phyloP scores from a whole-genome alignment of 1,140 invertebrate species.

The Nautilus pompilius region DNA sequence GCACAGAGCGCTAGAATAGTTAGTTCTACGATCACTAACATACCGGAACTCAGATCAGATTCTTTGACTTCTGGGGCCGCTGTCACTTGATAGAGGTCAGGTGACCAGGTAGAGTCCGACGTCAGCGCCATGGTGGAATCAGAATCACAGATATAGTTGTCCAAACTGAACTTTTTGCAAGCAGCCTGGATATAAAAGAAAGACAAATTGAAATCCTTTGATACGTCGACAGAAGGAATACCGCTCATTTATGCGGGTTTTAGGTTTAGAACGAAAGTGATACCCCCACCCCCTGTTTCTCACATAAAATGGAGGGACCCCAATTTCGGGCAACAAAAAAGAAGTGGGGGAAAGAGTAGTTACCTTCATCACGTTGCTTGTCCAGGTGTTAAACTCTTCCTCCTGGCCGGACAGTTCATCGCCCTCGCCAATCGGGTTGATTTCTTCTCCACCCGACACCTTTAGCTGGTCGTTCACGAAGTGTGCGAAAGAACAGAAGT shows the following conservation, averaged over 20 bases:
- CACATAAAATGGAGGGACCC: background rate
- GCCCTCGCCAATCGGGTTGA: background rate
- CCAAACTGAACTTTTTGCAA: background rate
- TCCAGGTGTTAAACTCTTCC: background rate
- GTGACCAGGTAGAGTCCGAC: background rate
- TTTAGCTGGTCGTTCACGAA: conserved; percentile 68
- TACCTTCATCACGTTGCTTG: background rate
- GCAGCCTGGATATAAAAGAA: background rate
- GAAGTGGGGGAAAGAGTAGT: too few species aligned
- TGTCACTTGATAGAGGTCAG: background rate
- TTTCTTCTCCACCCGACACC: background rate
- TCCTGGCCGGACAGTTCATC: background rate
- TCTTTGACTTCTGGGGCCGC: background rate
- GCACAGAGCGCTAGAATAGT: too few species aligned
- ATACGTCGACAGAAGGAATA: too few species aligned
- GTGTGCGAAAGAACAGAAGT: conserved; percentile 89
- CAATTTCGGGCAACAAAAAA: background rate
- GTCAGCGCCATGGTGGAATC: too few species aligned
- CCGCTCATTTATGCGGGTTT: too few species aligned
- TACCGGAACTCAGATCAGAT: background rate
- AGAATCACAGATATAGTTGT: background rate
- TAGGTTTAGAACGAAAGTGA: too few species aligned
- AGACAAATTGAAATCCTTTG: background rate
- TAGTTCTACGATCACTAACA: background rate
- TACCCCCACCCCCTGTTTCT: background rate